These are phyloP conservation scores for Oophaga sylvatica DNA, from an alignment of 2,797 vertebrate species.

Conservation along the genomic window DNA sequence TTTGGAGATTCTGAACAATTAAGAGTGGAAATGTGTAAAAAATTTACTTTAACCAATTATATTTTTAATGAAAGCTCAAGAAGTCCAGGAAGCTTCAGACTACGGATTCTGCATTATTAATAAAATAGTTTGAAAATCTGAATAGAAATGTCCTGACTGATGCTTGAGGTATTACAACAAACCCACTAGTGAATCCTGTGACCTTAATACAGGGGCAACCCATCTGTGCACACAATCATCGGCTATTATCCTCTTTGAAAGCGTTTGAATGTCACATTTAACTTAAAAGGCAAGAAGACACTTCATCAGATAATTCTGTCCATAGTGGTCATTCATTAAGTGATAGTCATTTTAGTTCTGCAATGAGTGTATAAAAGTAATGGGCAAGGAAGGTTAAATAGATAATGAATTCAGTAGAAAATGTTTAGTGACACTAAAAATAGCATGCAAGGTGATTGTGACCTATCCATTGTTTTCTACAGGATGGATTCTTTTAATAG, in stretches of 20 bases:
- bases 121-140: conserved; percentile 5
- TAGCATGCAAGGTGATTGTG: conserved; percentile 53
- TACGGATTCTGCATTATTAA: conserved; percentile 3
- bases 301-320: conserved; percentile 56
- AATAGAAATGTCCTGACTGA: conserved; percentile 1
- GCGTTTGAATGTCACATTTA: conserved; percentile 56
- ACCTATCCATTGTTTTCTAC: conserved; percentile 51
- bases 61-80: background rate
- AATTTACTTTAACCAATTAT: background rate
- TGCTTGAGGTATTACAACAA: background rate
- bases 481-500: conserved; percentile 55
- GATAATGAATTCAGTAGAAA: conserved; percentile 54
- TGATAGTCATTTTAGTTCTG: conserved; percentile 45
- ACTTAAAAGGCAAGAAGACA: conserved; percentile 44
- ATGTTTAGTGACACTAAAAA: conserved; percentile 50
- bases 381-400: conserved; percentile 57
- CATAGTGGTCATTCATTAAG: conserved; percentile 56
- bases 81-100: background rate
- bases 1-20: background rate
- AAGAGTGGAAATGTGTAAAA: background rate
- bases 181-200: conserved; percentile 23
- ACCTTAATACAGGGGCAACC: conserved; percentile 32
- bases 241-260: conserved; percentile 31
- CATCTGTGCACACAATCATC: conserved; percentile 34
- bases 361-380: conserved; percentile 53